phyloP scores from a whole-genome alignment of 2,113 vertebrate genomes.

The Taxidea taxus region DNA sequence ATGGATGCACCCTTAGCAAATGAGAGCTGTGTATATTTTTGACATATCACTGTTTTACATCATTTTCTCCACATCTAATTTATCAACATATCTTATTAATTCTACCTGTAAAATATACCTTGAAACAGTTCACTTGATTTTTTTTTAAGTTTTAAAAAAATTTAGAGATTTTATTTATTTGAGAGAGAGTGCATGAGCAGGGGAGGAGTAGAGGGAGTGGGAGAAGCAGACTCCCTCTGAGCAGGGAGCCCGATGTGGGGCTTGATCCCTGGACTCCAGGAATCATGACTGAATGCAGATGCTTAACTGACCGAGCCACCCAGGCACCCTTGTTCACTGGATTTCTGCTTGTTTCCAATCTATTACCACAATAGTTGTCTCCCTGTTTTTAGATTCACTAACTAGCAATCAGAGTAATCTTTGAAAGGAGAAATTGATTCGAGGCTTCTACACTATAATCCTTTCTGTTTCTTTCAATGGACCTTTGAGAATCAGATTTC shows the following conservation, averaged over 20 bases:
- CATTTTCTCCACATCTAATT: neutral
- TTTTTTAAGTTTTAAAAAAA: no score
- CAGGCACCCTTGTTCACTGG: neutral
- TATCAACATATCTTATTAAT: neutral
- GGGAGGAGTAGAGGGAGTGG: no score
- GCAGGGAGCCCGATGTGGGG: no score
- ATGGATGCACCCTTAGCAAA: neutral
- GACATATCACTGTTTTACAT: neutral
- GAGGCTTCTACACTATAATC: neutral
- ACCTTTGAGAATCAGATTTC: neutral
- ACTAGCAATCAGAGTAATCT: neutral
- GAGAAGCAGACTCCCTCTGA: no score
- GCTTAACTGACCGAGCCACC: no score
- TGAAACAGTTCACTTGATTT: neutral
- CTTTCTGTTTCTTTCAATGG: neutral
- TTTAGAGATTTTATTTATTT: no score
- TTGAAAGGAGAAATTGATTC: neutral
- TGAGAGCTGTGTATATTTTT: neutral
- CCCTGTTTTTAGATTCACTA: neutral
- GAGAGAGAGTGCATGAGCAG: no score
- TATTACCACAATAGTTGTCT: neutral
- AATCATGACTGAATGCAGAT: no score
- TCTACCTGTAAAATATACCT: neutral
- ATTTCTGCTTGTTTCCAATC: neutral
- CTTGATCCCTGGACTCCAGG: no score